These are phyloP conservation scores for Centruroides sculpturatus DNA, from an alignment of 1,140 invertebrate genomes.

Conservation along the genomic window DNA sequence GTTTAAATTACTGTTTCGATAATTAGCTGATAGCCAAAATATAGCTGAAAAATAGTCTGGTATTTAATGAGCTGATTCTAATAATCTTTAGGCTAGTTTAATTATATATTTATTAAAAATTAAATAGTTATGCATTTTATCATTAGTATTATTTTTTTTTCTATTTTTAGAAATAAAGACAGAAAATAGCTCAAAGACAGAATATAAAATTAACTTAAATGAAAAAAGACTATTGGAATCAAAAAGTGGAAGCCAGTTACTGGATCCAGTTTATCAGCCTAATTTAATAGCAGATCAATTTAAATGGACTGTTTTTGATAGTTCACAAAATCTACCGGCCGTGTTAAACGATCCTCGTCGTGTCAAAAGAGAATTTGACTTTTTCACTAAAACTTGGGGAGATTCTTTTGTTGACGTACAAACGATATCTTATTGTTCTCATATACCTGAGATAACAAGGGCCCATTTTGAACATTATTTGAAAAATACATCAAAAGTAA, in stretches of 20 bases:
- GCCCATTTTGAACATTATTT: constrained; percentile 79
- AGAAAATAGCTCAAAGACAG: neutral
- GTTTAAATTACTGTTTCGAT: too few relatives aligned
- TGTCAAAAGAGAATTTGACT: constrained; percentile 43
- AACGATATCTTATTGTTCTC: constrained; percentile 55
- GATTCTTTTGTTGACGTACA: constrained; percentile 76
- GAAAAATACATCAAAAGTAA: constrained; percentile 34
- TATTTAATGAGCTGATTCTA: too few relatives aligned
- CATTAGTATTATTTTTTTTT: too few relatives aligned
- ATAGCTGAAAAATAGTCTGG: too few relatives aligned
- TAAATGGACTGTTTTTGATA: constrained; percentile 38
- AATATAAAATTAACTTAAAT: neutral
- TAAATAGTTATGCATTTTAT: too few relatives aligned
- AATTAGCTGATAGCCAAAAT: too few relatives aligned
- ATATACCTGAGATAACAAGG: constrained; percentile 66
- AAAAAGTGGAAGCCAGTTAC: neutral
- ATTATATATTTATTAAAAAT: too few relatives aligned
- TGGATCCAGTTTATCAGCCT: constrained; percentile 7
- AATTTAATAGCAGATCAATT: constrained; percentile 30
- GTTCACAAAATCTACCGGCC: constrained; percentile 86
- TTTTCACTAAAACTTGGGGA: constrained; percentile 97
- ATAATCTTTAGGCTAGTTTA: too few relatives aligned
- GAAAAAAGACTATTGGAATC: neutral
- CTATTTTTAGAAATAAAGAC: neutral
- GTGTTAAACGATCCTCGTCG: constrained; percentile 89